phyloP scores from a whole-genome alignment of 1,140 invertebrate genomes.

The Euglossa dilemma region DNA sequence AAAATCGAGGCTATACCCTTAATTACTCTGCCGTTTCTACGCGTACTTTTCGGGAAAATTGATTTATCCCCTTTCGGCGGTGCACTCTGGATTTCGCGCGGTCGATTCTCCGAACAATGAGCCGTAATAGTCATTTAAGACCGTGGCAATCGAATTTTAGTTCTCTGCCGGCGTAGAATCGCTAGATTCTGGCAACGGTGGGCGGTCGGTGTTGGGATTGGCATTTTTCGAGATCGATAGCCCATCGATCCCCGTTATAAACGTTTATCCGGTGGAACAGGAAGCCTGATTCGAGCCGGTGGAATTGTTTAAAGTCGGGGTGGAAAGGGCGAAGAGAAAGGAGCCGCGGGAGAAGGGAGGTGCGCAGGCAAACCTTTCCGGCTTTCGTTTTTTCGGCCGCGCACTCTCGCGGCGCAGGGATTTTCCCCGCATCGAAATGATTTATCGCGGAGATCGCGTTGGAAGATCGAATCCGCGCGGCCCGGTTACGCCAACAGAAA shows the following conservation, averaged over 20 bases:
- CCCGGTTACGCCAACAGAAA: not conserved
- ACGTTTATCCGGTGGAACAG: not conserved
- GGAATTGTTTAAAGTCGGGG: constrained; percentile 44
- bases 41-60: constrained; percentile 19
- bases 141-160: constrained; percentile 28
- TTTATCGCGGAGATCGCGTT: constrained; percentile 42
- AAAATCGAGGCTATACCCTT: not conserved
- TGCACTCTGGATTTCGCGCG: not conserved
- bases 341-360: not conserved
- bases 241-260: not conserved
- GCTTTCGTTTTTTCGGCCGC: constrained; percentile 26
- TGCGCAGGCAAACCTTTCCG: constrained; percentile 8
- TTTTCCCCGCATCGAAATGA: constrained; percentile 49
- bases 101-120: constrained; percentile 42
- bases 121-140: constrained; percentile 33
- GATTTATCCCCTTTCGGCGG: not conserved
- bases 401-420: constrained; percentile 2
- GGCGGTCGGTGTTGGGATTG: not conserved
- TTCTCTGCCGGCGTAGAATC: not conserved
- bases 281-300: not conserved
- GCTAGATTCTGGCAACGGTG: not conserved
- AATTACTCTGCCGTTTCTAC: constrained; percentile 20
- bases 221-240: not conserved
- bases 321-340: not conserved
- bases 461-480: constrained; percentile 38